Evolutionary conservation across 2,888 invertebrate species (phyloP).

Genomic region (Acanthococcus lagerstroemiae): DNA sequence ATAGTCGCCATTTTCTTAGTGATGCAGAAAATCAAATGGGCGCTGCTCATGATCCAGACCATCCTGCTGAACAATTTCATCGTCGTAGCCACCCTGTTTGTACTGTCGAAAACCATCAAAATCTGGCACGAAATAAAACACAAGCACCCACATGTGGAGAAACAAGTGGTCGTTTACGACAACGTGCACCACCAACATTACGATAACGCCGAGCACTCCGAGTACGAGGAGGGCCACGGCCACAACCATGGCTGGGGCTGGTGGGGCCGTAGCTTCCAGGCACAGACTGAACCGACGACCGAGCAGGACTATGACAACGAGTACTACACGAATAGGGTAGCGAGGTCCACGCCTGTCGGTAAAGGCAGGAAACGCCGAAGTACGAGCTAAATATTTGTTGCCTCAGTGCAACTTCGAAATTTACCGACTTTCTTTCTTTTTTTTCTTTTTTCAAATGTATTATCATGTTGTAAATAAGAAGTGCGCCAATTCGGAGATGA

Average conservation of each 20-base stretch:
- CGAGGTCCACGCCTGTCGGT: conserved; percentile 3
- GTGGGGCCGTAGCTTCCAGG: conserved; percentile 28
- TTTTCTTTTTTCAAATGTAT: too few relatives aligned
- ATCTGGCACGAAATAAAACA: conserved; percentile 37
- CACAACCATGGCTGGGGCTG: conserved; percentile 23
- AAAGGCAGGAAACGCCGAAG: conserved; percentile 19
- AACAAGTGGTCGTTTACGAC: conserved; percentile 31
- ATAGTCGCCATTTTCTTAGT: conserved; percentile 38
- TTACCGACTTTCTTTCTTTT: too few relatives aligned
- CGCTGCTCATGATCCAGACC: conserved; percentile 38
- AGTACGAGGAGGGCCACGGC: conserved; percentile 20
- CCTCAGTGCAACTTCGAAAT: too few relatives aligned
- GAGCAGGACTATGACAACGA: conserved; percentile 26
- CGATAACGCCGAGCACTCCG: conserved; percentile 36
- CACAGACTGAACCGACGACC: conserved; percentile 8
- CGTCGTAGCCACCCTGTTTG: conserved; percentile 37
- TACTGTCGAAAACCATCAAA: conserved; percentile 38
- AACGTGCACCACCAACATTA: conserved; percentile 36
- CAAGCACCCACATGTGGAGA: conserved; percentile 30
- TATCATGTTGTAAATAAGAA: too few relatives aligned
- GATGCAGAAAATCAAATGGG: conserved; percentile 39
- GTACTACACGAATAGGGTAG: conserved; percentile 12
- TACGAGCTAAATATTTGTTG: conserved; percentile 7
- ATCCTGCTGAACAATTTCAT: conserved; percentile 39
- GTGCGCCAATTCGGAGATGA: too few relatives aligned